Base-by-base conservation (phyloP, 1,140 invertebrate species). In the Drosophila paulistorum region DNA sequence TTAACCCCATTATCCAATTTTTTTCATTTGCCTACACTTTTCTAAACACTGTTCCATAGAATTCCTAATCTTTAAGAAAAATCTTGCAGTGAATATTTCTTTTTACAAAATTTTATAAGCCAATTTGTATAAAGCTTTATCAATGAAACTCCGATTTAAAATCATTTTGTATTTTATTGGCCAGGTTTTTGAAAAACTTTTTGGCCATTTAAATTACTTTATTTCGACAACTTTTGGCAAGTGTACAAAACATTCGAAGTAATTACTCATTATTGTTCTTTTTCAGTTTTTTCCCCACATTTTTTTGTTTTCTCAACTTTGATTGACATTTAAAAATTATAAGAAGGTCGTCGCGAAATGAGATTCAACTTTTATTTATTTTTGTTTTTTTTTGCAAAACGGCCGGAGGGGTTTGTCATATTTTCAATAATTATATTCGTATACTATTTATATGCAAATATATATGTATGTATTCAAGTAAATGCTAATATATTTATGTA, bases 351-450 rank as follows among this genome's bases (percentile, higher is more conserved):
- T 13, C 17, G 3, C 33, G 5, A 59, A 59, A 59, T 59, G 33
- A 59, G 30, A 59, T 66, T 39, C 13, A 61, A 39, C 39, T 55
- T 64, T 74, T 62, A 17, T 37, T 17, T n/a, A n/a, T n/a, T n/a
- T n/a, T n/a, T n/a, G n/a, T n/a, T 37, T 61, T 11, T 41, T 37
- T 11, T n/a, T 39, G 7, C 5, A 20, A 11, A 23, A 30, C 30
- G 30, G 30, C 30, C 30, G 5, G 30, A 30, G 30, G 30, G 30
- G 6, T 17, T 17, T 17, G 17, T 6, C 59, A 65, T 30, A 51
- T 37, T 39, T 51, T 51, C 17, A 51, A 23, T 51, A 51, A 51
- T 51, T 51, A 23, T 20, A 23, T 51, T 51, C 9, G 45, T 51
- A 4, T 51, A 23, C 20, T 51, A 51, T 51, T 51, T 51, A 23